These are phyloP conservation scores for Indicator indicator DNA, from an alignment of 2,113 vertebrate species.

Conservation along the genomic window DNA sequence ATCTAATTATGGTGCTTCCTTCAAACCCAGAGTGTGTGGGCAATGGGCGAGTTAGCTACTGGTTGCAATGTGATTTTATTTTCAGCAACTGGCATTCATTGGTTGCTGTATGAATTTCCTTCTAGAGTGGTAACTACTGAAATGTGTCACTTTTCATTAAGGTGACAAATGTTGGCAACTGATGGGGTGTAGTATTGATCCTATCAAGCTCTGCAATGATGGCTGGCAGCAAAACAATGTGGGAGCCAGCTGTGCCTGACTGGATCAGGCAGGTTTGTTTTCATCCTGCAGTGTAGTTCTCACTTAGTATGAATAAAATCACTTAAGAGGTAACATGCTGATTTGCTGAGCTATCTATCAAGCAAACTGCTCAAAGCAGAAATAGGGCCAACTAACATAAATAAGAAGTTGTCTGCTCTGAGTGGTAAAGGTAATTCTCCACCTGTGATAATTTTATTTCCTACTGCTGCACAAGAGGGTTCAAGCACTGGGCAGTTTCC, in stretches of 20 bases:
- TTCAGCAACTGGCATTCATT: not conserved
- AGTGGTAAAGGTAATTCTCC: slow-evolving; percentile 1
- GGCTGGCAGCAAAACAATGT: not conserved
- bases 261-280: not conserved
- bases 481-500: not conserved
- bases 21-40: not conserved
- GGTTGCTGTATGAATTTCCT: not conserved
- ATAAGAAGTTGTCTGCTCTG: not conserved
- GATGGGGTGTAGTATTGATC: not conserved
- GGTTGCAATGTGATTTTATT: not conserved
- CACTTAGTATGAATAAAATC: slow-evolving; percentile 17
- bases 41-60: not conserved
- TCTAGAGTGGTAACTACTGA: not conserved
- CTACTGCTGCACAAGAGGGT: not conserved
- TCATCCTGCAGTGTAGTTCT: not conserved
- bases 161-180: slow-evolving; percentile 31
- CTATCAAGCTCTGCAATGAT: not conserved
- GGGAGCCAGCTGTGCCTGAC: not conserved
- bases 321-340: slow-evolving; percentile 24
- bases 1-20: not conserved
- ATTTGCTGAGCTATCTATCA: slow-evolving; percentile 22
- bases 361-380: slow-evolving; percentile 9
- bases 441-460: not conserved
- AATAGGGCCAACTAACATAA: not conserved
- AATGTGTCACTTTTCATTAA: not conserved